Conservation (phyloP, 1,140 invertebrate genomes). For the Calliopsis andreniformis region DNA sequence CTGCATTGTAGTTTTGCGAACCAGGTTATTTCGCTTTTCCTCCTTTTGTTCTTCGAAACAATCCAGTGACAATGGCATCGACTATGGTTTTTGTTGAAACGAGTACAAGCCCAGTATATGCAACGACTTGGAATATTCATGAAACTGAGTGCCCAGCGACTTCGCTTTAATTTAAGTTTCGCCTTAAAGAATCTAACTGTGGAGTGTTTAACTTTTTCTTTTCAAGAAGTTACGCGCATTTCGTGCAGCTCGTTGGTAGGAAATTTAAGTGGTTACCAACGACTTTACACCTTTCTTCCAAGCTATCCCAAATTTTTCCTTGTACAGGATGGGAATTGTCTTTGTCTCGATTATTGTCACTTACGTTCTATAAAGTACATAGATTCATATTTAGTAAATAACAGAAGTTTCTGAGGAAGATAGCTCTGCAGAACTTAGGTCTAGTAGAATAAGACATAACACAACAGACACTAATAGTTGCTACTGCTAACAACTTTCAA, state of each 20-base stretch:
- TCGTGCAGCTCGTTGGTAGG: not conserved
- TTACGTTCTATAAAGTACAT: too few species aligned
- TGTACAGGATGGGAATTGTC: not conserved
- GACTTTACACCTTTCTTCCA: not conserved
- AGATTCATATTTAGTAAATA: too few species aligned
- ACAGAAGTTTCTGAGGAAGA: not conserved
- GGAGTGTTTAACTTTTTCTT: slow-evolving; percentile 20
- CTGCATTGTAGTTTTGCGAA: not conserved
- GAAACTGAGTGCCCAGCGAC: slow-evolving; percentile 1
- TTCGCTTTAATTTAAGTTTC: slow-evolving; percentile 34
- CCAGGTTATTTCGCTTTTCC: not conserved
- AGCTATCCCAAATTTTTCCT: not conserved
- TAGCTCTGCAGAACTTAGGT: too few species aligned
- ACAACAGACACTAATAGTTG: too few species aligned
- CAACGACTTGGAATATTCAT: slow-evolving; percentile 41
- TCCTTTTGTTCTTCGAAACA: slow-evolving; percentile 25
- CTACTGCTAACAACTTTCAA: too few species aligned
- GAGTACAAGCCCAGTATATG: slow-evolving; percentile 23
- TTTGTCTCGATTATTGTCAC: not conserved
- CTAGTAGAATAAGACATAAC: too few species aligned
- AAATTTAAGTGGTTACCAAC: not conserved
- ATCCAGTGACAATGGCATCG: slow-evolving; percentile 45
- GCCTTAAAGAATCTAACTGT: slow-evolving; percentile 36
- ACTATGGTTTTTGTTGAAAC: slow-evolving; percentile 40
- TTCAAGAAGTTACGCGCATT: not conserved